These are phyloP conservation scores for Synanthedon myopaeformis DNA, from an alignment of 2,888 invertebrate genomes.

Conservation along the genomic window DNA sequence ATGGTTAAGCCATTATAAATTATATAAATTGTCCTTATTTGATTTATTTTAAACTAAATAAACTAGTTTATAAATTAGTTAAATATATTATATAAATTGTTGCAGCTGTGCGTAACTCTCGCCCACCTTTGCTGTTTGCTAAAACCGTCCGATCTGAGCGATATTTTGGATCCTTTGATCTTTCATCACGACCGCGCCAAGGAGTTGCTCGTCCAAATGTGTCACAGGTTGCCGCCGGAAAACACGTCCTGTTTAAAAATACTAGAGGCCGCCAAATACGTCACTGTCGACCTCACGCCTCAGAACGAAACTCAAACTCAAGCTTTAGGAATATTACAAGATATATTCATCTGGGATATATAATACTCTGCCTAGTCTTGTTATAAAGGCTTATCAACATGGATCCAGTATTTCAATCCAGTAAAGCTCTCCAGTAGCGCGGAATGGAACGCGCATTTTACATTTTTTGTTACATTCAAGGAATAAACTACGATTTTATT, in stretches of 20 bases:
- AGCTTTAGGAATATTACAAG: slow-evolving; percentile 49
- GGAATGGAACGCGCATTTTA: too few relatives aligned
- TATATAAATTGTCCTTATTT: too few relatives aligned
- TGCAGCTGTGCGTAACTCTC: slow-evolving; percentile 79
- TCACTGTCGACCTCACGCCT: slow-evolving; percentile 51
- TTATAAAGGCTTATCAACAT: too few relatives aligned
- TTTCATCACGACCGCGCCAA: slow-evolving; percentile 59
- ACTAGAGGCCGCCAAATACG: slow-evolving; percentile 56
- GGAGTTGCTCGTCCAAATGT: slow-evolving; percentile 41
- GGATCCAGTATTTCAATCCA: too few relatives aligned
- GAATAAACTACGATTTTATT: too few relatives aligned
- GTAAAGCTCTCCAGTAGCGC: too few relatives aligned
- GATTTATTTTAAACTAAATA: too few relatives aligned
- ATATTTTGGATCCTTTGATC: slow-evolving; percentile 60
- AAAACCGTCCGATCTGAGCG: slow-evolving; percentile 66
- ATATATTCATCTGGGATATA: slow-evolving; percentile 56
- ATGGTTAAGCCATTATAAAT: neutral
- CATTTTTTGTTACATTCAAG: too few relatives aligned
- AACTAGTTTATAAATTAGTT: too few relatives aligned
- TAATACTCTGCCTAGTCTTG: neutral
- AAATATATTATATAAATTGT: slow-evolving; percentile 10
- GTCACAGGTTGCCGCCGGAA: slow-evolving; percentile 50
- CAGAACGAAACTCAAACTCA: slow-evolving; percentile 39
- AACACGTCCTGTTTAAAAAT: slow-evolving; percentile 50
- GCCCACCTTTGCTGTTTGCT: slow-evolving; percentile 77